Percentiles rank a stretch among this genome's conserved stretches.
Conservation (phyloP, 2,797 vertebrate species). For the Hydrophis major region DNA sequence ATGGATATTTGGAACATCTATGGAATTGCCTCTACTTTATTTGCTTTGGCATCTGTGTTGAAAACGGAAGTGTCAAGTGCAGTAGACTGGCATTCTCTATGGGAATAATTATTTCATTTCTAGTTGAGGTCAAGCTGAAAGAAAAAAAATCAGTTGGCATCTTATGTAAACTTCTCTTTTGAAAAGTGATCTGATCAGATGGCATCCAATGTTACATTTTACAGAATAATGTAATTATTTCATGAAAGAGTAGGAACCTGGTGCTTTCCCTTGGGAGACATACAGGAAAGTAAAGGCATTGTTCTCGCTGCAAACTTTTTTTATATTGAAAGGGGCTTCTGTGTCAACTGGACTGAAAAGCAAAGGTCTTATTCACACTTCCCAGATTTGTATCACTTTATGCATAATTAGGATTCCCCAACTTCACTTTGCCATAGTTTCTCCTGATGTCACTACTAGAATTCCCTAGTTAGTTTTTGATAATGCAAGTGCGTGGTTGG, state of each 20-base stretch:
- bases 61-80: conserved; percentile 49
- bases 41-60: conserved; percentile 62
- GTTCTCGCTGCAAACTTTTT: conserved; percentile 50
- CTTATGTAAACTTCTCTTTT: conserved; percentile 36
- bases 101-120: conserved; percentile 52
- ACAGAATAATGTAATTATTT: conserved; percentile 29
- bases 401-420: conserved; percentile 27
- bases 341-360: conserved; percentile 26
- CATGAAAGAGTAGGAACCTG: conserved; percentile 47
- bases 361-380: conserved; percentile 48
- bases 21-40: conserved; percentile 74
- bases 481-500: conserved; percentile 52
- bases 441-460: conserved; percentile 39
- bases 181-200: conserved; percentile 57
- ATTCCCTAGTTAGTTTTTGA: conserved; percentile 58
- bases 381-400: conserved; percentile 19
- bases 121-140: conserved; percentile 64
- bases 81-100: conserved; percentile 55
- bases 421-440: conserved; percentile 44
- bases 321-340: conserved; percentile 52
- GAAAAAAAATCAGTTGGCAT: conserved; percentile 48
- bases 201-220: conserved; percentile 43
- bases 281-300: conserved; percentile 61
- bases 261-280: conserved; percentile 49
- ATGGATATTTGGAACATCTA: conserved; percentile 72